Conservation (phyloP, 2,113 vertebrate genomes). For the Galeopterus variegatus region DNA sequence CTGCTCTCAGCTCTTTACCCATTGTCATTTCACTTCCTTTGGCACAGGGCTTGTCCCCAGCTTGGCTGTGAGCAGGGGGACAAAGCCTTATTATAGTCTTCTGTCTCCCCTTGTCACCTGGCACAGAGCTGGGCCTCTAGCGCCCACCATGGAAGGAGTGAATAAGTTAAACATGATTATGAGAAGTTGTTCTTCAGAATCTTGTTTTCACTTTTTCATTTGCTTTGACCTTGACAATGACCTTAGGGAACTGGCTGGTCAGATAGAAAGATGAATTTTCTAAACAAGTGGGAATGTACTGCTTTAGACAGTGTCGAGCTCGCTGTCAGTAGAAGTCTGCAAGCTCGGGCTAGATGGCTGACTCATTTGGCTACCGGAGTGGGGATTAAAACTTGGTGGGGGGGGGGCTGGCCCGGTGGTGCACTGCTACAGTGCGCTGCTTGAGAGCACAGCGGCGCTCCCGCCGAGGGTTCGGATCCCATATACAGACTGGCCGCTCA, state of each 20-base stretch:
- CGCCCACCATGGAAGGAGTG: background rate
- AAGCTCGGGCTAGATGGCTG: background rate
- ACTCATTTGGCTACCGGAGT: background rate
- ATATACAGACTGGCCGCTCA: too few relatives aligned
- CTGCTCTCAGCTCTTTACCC: background rate
- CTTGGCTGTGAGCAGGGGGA: background rate
- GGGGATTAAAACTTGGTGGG: background rate
- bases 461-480: too few relatives aligned
- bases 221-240: background rate
- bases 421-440: too few relatives aligned
- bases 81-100: background rate
- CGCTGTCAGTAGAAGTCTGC: background rate
- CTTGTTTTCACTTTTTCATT: background rate
- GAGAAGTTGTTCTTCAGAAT: background rate
- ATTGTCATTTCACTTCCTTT: too few relatives aligned
- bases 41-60: too few relatives aligned
- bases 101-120: background rate
- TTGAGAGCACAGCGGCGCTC: too few relatives aligned
- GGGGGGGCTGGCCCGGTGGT: too few relatives aligned
- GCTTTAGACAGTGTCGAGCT: background rate
- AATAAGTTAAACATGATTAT: background rate
- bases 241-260: background rate
- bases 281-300: background rate
- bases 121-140: background rate
- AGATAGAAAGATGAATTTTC: background rate